Percentiles rank a stretch among this genome's conserved stretches.
These are phyloP conservation scores for Spea bombifrons DNA, from an alignment of 2,113 vertebrate species.

Conservation along the genomic window DNA sequence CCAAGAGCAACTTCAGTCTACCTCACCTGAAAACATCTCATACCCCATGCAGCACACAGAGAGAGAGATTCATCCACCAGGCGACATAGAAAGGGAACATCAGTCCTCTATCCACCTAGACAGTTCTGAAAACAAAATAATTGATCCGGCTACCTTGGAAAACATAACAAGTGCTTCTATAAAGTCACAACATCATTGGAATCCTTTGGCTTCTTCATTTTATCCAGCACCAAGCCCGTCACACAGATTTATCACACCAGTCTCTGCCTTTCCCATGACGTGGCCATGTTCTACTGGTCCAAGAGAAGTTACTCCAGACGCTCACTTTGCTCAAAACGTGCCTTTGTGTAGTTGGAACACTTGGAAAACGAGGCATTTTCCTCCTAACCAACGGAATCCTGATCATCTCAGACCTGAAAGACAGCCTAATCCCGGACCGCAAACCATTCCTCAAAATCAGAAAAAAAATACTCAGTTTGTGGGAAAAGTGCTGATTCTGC, in stretches of 20 bases:
- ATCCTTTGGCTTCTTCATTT: slow-evolving; percentile 73
- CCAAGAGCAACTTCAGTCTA: slow-evolving; percentile 59
- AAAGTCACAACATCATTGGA: slow-evolving; percentile 65
- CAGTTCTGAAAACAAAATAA: neutral
- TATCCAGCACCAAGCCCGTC: slow-evolving; percentile 58
- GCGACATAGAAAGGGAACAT: neutral
- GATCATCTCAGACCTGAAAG: slow-evolving; percentile 58
- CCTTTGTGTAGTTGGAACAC: slow-evolving; percentile 64
- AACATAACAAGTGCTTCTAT: neutral
- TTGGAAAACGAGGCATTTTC: slow-evolving; percentile 58
- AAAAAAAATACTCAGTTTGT: slow-evolving; percentile 66
- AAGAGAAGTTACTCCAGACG: slow-evolving; percentile 50
- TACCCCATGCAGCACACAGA: slow-evolving; percentile 51
- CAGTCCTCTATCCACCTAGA: neutral
- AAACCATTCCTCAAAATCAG: slow-evolving; percentile 56
- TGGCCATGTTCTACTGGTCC: slow-evolving; percentile 60
- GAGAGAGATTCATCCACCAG: slow-evolving; percentile 37
- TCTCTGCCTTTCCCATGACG: slow-evolving; percentile 62
- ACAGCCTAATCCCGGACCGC: slow-evolving; percentile 54
- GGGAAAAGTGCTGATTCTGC: slow-evolving; percentile 83
- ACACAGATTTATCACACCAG: slow-evolving; percentile 78
- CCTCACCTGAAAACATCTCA: slow-evolving; percentile 43
- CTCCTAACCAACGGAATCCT: slow-evolving; percentile 69
- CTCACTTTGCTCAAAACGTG: slow-evolving; percentile 55
- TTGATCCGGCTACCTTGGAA: neutral